A percentile compares a stretch with the other conserved stretches of the same genome.
These are phyloP conservation scores for Pteruthius melanotis DNA, from an alignment of 2,113 vertebrate species.

Conservation along the genomic window DNA sequence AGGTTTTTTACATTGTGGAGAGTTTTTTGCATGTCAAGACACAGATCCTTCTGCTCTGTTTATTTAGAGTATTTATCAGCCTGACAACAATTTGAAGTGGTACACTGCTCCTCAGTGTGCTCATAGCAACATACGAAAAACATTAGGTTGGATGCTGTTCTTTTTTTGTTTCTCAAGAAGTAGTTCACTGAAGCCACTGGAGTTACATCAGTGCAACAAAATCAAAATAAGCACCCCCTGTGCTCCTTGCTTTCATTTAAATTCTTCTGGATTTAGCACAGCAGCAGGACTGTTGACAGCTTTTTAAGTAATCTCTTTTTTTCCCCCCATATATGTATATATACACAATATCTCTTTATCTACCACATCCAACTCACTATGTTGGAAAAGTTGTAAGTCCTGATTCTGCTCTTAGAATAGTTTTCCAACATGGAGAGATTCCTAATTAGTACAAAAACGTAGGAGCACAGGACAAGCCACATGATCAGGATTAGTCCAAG, in stretches of 20 bases:
- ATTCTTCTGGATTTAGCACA: neutral
- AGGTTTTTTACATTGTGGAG: neutral
- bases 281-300: neutral
- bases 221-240: neutral
- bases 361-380: neutral
- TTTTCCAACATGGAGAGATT: neutral
- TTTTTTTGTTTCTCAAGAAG: neutral
- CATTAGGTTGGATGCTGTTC: neutral
- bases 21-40: neutral
- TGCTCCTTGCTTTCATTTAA: neutral
- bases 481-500: neutral
- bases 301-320: neutral
- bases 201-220: neutral
- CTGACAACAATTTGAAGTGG: neutral
- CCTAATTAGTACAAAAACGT: neutral
- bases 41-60: neutral
- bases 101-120: neutral
- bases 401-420: neutral
- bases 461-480: neutral
- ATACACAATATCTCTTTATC: rapidly evolving
- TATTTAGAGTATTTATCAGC: neutral
- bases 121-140: neutral
- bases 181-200: neutral
- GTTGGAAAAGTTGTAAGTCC: neutral
- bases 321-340: neutral